These are phyloP conservation scores for Thera britannica DNA, from an alignment of 2,888 invertebrate species.

Conservation along the genomic window DNA sequence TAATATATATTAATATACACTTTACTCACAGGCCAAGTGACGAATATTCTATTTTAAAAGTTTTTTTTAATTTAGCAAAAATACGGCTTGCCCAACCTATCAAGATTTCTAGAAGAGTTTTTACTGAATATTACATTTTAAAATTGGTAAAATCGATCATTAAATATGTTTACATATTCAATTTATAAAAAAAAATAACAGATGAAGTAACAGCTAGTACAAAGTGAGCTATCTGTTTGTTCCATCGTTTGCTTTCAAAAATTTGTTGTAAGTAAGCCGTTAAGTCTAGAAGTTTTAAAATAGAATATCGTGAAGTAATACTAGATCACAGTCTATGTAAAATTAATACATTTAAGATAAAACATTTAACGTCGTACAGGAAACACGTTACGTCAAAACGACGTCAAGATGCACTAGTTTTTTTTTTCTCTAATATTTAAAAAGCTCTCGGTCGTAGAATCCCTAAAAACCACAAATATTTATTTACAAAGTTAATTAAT, in stretches of 20 bases:
- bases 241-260: background rate
- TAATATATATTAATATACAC: slow-evolving; percentile 52
- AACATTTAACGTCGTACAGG: slow-evolving; percentile 68
- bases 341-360: slow-evolving; percentile 64
- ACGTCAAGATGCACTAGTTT: slow-evolving; percentile 60
- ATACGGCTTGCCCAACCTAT: slow-evolving; percentile 6
- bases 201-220: too few relatives aligned
- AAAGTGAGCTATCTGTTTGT: too few relatives aligned
- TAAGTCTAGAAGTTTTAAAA: slow-evolving; percentile 61
- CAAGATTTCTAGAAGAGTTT: background rate
- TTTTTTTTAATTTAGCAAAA: slow-evolving; percentile 17
- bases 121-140: background rate
- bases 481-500: slow-evolving; percentile 6
- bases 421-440: slow-evolving; percentile 31
- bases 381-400: slow-evolving; percentile 68
- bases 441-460: slow-evolving; percentile 28
- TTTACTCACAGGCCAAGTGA: slow-evolving; percentile 71
- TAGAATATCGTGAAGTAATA: slow-evolving; percentile 80
- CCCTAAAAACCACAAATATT: background rate
- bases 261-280: background rate
- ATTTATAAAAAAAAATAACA: too few relatives aligned
- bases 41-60: slow-evolving; percentile 76
- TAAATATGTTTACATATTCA: too few relatives aligned
- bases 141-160: too few relatives aligned
- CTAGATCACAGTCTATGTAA: slow-evolving; percentile 84